Base-by-base conservation (phyloP, 2,888 invertebrate genomes). In the Pinctada fucata region DNA sequence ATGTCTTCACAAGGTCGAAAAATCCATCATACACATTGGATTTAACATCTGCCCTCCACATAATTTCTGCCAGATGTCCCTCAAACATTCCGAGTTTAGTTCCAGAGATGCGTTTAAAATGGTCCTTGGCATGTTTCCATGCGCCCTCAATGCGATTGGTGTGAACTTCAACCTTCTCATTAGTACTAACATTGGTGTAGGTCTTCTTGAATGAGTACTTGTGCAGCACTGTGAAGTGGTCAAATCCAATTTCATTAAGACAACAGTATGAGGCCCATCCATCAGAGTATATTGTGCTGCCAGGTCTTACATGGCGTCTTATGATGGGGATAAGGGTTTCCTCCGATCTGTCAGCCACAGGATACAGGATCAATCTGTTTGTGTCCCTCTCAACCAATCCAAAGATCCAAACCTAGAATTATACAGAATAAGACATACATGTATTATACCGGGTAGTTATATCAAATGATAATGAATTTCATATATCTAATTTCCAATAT, bases 321-420 rank as follows among this genome's bases (percentile, higher is more conserved):
- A 76, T 70, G 5, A 76, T 58, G 10, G 70, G 72, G n/a, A n/a
- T n/a, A n/a, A n/a, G n/a, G n/a, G n/a, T n/a, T 10, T 47, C 65
- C 0, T 69, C 16, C 4, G 49, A 48, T 5, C 73, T 52, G n/a
- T 79, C 52, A 10, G 68, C 63, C 2, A 76, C 76, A 3, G 72
- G 79, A 66, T 76, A 76, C 2, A 74, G 51, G 8, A 79, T 74
- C 3, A 80, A n/a, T 16, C 52, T 74, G 66, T 82, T 80, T 6
- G 67, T 63, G 10, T n/a, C n/a, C 47, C 75, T 47, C 52, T 80
- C 82, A 2, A 82, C 76, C 73, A 82, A 70, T 6, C 80, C 82
- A 52, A 82, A 76, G 3, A 82, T 76, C 78, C 82, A 82, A n/a
- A 82, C 52, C 50, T 31, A 31, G 31, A 31, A 31, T 31, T 31